These are phyloP conservation scores for Nemotelus pantherinus DNA, from an alignment of 2,888 invertebrate genomes.

Conservation along the genomic window DNA sequence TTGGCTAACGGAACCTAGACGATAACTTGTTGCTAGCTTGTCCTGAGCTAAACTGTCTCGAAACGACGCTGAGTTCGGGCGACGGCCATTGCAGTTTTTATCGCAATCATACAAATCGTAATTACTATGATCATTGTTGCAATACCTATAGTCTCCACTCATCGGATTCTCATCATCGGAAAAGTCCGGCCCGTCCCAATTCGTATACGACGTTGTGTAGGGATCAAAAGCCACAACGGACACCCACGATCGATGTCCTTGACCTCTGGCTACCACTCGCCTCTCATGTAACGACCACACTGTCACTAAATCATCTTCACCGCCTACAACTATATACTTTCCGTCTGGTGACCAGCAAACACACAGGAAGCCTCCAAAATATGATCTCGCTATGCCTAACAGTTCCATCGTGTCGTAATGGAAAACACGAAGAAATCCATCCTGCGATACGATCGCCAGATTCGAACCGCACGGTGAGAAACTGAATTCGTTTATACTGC, in stretches of 20 bases:
- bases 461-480: constrained; percentile 95
- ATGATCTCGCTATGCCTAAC: constrained; percentile 91
- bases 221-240: constrained; percentile 96
- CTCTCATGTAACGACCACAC: constrained; percentile 95
- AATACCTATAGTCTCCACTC: constrained; percentile 59
- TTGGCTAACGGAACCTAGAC: constrained; percentile 94
- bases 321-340: constrained; percentile 94
- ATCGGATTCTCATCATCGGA: constrained; percentile 69
- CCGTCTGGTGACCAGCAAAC: constrained; percentile 99
- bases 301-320: constrained; percentile 98
- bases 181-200: constrained; percentile 68
- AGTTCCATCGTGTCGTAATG: constrained; percentile 98
- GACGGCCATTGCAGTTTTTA: constrained; percentile 55
- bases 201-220: constrained; percentile 79
- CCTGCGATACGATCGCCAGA: constrained; percentile 93
- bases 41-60: constrained; percentile 63
- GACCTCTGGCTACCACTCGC: constrained; percentile 95
- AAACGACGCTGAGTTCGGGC: constrained; percentile 62
- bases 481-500: constrained; percentile 93
- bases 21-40: constrained; percentile 74
- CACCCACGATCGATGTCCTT: constrained; percentile 98
- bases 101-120: constrained; percentile 59
- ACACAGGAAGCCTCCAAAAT: constrained; percentile 97
- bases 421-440: constrained; percentile 94
- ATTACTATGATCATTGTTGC: constrained; percentile 56